Evolutionary conservation across 2,888 invertebrate genomes (phyloP).

Genomic region (Synergus gifuensis): DNA sequence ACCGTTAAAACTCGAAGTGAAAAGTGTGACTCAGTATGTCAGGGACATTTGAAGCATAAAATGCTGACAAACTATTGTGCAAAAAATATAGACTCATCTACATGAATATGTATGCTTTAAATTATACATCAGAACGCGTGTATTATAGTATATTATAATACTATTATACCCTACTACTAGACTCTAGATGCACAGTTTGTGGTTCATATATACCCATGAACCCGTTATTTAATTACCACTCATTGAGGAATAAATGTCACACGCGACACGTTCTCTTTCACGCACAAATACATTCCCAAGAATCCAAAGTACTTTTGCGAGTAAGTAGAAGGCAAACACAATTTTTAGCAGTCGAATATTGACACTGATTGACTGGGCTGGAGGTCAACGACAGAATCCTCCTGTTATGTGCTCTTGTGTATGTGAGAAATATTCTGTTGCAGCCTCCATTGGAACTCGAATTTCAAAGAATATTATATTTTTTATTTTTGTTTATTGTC

Average conservation of each 20-base stretch:
- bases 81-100: not conserved
- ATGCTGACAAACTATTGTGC: not conserved
- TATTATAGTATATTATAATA: not conserved
- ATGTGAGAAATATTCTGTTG: not conserved
- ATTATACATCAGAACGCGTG: not conserved
- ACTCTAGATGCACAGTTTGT: not conserved
- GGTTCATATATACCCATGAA: not conserved
- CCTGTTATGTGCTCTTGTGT: not conserved
- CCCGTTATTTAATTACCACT: constrained; percentile 4
- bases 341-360: constrained; percentile 2
- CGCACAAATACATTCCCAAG: not conserved
- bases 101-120: not conserved
- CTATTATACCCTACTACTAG: not conserved
- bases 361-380: constrained; percentile 4
- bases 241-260: not conserved
- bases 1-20: not conserved
- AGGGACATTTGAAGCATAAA: not conserved
- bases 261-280: constrained; percentile 7
- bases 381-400: not conserved
- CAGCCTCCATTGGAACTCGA: not conserved
- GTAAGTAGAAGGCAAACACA: not conserved
- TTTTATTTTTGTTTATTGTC: too few species aligned
- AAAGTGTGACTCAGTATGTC: not conserved
- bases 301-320: not conserved
- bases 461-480: too few species aligned